Evolutionary conservation across 1,140 invertebrate species (phyloP), one percentile per base, ranked within the genome.

Genomic region (Drosophila teissieri): DNA sequence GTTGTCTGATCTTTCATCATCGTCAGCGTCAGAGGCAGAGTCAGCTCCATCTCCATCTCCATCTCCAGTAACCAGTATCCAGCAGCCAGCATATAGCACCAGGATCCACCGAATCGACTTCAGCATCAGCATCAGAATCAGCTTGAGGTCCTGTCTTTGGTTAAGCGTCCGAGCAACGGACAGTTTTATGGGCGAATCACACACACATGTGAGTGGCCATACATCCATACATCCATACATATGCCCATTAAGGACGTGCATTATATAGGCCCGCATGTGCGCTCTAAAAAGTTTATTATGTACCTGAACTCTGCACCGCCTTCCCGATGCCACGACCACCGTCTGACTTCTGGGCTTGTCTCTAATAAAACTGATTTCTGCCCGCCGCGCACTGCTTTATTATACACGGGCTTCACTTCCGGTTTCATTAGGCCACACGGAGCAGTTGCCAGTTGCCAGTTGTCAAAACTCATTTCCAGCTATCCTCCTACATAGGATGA

Each of bases 1-100:
- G 63, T 61, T 80, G 76, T 89, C 83, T 89, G 84, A 89, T 88
- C 84, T 89, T 89, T 88, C 83, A 84, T 88, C 84, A 88, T 74
- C 80, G 62, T 73, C 81, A 77, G 79, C 36, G 78, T 74, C 69
- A 72, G 46, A 67, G 68, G 69, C 68, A 72, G 42, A n/a, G n/a
- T n/a, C n/a, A n/a, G n/a, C n/a, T n/a, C n/a, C n/a, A n/a, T n/a
- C 37, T 46, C 55, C 67, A 42, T 46, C 24, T 51, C 27, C 19
- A 19, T 19, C 19, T 19, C 19, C 19, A 19, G 19, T 19, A 19
- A 19, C 19, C 60, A 37, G 60, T 4, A 68, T 34, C 40, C 52
- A 31, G 12, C 22, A 51, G 15, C 24, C 24, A 49, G 45, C 51
- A 22, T 14, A 3, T 6, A 48, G 22, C 46, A 27, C 15, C 19